phyloP scores from a whole-genome alignment of 1,140 invertebrate species.

The Mya arenaria region DNA sequence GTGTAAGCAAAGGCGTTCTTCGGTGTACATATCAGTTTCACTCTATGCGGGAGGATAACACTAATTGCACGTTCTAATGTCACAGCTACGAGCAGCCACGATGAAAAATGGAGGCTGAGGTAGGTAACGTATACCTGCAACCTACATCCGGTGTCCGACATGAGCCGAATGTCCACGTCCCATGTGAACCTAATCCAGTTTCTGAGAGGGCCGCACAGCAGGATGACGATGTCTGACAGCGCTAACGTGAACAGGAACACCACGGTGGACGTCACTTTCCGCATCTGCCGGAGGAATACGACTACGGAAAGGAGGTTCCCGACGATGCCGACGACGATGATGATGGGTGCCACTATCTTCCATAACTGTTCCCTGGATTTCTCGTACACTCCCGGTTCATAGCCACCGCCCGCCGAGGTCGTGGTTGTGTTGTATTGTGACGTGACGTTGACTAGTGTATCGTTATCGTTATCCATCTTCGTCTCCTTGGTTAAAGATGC shows the following conservation, averaged over 20 bases:
- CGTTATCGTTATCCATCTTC: neutral
- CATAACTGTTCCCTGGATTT: conserved; percentile 15
- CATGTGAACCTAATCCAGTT: conserved; percentile 57
- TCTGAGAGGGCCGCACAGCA: conserved; percentile 63
- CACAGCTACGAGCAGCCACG: conserved; percentile 67
- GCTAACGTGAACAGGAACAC: conserved; percentile 60
- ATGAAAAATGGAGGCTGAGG: conserved; percentile 51
- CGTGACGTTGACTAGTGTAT: neutral
- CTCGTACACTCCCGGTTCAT: conserved; percentile 22
- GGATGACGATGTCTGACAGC: conserved; percentile 56
- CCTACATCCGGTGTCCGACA: conserved; percentile 54
- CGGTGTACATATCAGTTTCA: conserved; percentile 38
- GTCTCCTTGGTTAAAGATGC: neutral
- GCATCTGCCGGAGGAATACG: conserved; percentile 35
- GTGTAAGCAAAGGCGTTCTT: neutral
- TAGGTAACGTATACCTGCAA: conserved; percentile 58
- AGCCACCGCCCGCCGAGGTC: neutral
- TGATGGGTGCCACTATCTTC: conserved; percentile 47
- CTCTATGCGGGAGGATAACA: conserved; percentile 63
- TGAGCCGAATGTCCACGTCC: conserved; percentile 53
- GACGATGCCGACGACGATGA: conserved; percentile 59
- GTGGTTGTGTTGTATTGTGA: neutral
- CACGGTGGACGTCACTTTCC: conserved; percentile 39
- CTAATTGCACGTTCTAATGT: conserved; percentile 64
- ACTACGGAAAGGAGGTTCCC: conserved; percentile 62